phyloP scores from a whole-genome alignment of 2,888 invertebrate species.

The Caenorhabditis auriculariae region DNA sequence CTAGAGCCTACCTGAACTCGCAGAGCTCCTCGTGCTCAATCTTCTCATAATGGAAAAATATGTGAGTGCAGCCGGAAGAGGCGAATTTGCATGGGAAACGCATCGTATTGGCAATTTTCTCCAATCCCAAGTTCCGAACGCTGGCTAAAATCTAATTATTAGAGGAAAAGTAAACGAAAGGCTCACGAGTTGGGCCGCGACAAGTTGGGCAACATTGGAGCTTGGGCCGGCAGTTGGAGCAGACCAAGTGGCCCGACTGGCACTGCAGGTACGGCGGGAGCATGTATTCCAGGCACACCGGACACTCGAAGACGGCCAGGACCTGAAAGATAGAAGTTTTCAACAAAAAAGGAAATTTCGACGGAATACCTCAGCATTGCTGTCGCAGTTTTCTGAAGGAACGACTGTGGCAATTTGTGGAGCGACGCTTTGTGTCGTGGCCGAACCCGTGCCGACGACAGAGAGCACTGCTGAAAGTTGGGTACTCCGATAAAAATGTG shows the following conservation, averaged over 20 bases:
- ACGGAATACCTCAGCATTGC: slow-evolving; percentile 35
- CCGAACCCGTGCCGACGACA: slow-evolving; percentile 4
- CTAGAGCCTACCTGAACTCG: slow-evolving; percentile 79
- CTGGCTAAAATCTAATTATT: slow-evolving; percentile 71
- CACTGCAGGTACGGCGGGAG: slow-evolving; percentile 97
- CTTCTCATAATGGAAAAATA: slow-evolving; percentile 78
- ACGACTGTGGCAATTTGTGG: slow-evolving; percentile 34
- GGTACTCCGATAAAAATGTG: no score
- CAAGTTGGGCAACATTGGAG: slow-evolving; percentile 96
- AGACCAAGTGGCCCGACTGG: slow-evolving; percentile 85
- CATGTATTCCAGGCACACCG: slow-evolving; percentile 97
- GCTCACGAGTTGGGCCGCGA: slow-evolving; percentile 80
- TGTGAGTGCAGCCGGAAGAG: slow-evolving; percentile 81
- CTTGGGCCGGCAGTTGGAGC: slow-evolving; percentile 94
- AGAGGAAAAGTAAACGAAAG: neutral
- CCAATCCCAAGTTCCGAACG: slow-evolving; percentile 97
- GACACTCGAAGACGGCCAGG: slow-evolving; percentile 67
- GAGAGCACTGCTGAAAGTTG: slow-evolving; percentile 1
- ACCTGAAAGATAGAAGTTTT: slow-evolving; percentile 16
- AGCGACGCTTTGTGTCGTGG: slow-evolving; percentile 21
- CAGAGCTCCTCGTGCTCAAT: slow-evolving; percentile 97
- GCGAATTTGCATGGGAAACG: slow-evolving; percentile 99
- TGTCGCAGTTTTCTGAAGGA: slow-evolving; percentile 23
- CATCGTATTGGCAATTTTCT: slow-evolving; percentile 96
- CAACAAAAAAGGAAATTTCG: neutral